Base-by-base conservation (phyloP, 2,797 vertebrate genomes). In the Galaxias olidus region DNA sequence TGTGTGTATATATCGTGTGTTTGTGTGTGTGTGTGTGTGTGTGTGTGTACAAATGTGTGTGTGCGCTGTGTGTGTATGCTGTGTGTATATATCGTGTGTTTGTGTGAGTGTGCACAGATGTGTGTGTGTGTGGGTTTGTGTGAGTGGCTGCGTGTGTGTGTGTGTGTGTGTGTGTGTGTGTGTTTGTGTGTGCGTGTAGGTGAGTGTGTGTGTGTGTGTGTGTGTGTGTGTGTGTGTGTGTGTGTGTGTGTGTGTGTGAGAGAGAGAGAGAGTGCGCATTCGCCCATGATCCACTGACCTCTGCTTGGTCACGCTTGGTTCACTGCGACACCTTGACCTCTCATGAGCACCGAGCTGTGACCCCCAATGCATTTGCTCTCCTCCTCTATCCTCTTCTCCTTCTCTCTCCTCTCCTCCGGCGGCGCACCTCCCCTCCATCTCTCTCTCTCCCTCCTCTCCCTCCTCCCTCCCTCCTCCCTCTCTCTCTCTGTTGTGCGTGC, bases 401-500 rank as follows among this genome's bases (percentile, higher is more conserved):
- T 19, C 13, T 52, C 17, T 63, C 20, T 58, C 9, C 42, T 4
- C 57, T 65, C 51, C 51, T 61, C 9, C 54, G 14, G n/a, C n/a
- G n/a, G n/a, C n/a, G n/a, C n/a, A n/a, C n/a, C n/a, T 56, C 11
- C 54, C 53, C 53, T 44, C 54, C 42, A 44, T 49, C 61, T 51
- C 43, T 56, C 43, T 41, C 14, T 55, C 14, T 53, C 50, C 50
- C 46, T 55, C 19, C 61, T 4, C 53, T 48, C 40, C 14, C 19
- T n/a, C 56, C 68, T 60, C 50, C 57, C 47, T 60, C 42, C 17
- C 30, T 19, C 20, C 12, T 12, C 13, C 19, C 44, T 11, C 72
- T 73, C 73, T 76, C 78, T 83, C 76, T 84, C 74, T 87, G 87
- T 88, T 87, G 86, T 86, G 81, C 85, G 87, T 85, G 87, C 90